phyloP scores from a whole-genome alignment of 1,140 invertebrate genomes.

The Cydia amplana region DNA sequence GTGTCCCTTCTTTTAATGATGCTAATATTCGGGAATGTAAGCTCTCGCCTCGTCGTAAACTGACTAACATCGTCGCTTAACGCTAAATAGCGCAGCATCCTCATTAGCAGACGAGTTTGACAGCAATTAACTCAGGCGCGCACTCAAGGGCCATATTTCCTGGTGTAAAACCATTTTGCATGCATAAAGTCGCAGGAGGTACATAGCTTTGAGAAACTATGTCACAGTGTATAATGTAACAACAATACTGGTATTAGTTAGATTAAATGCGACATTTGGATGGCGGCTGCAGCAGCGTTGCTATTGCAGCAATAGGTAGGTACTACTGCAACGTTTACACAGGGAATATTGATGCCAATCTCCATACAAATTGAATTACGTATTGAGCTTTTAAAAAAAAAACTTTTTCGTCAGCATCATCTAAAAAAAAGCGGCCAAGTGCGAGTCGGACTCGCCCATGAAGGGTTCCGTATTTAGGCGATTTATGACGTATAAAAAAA shows the following conservation, averaged over 20 bases:
- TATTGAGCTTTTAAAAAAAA: too few species aligned
- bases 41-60: neutral
- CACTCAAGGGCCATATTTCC: constrained; percentile 61
- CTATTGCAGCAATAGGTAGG: too few species aligned
- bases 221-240: neutral
- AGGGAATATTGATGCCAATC: too few species aligned
- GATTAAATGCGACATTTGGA: neutral
- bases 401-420: too few species aligned
- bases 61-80: neutral
- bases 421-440: too few species aligned
- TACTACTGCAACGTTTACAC: too few species aligned
- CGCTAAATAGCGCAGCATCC: constrained; percentile 37
- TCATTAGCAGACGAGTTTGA: constrained; percentile 61
- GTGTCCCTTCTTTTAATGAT: neutral
- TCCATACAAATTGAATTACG: too few species aligned
- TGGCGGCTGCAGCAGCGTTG: too few species aligned
- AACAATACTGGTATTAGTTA: neutral
- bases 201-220: constrained; percentile 30
- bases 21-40: neutral
- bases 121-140: constrained; percentile 62
- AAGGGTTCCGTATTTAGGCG: too few species aligned
- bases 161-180: constrained; percentile 60
- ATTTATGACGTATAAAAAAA: too few species aligned
- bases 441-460: too few species aligned
- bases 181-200: constrained; percentile 57